Base-by-base conservation (phyloP, 2,797 vertebrate genomes). In the Poeciliopsis presidionis region DNA sequence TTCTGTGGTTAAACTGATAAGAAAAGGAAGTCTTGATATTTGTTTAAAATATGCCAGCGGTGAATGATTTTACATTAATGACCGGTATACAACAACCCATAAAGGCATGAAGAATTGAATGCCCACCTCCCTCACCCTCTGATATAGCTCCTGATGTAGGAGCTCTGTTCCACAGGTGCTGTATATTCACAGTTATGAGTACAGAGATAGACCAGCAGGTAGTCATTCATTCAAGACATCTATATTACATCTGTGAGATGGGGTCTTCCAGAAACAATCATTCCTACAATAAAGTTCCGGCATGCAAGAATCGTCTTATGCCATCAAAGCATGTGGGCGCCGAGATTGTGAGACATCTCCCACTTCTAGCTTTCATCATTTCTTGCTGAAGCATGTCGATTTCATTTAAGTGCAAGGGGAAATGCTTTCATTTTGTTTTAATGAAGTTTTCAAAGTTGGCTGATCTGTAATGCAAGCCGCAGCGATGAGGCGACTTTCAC, bases 381-480 rank as follows among this genome's bases (percentile, higher is more conserved):
- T 89, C 88, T 90, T 93, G 90, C 91, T 90, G 84, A 91, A 94
- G 94, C 93, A 91, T 93, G 94, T 93, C 91, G 85, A 94, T 95
- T 95, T 93, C 92, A 94, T 95, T 94, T 93, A 92, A 93, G 88
- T 90, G 92, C 87, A 89, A 88, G 72, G 86, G 86, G 82, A 94
- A 95, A 93, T 92, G 91, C 92, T 94, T 95, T 95, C 92, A 94
- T 95, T 95, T 94, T 91, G 90, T 92, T 95, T 95, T 95, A 95
- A 96, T 95, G 93, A 95, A 94, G 94, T 95, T 95, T 95, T 94
- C 93, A 94, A 96, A 95, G 92, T 95, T 94, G 91, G 92, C 89
- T 90, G 92, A 94, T 94, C 90, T 86, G 83, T 90, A 91, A 89
- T 88, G 90, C 90, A 92, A 94, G 92, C 80, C 49, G 81, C 85